Conservation (phyloP, 1,140 invertebrate genomes). For the Tribolium castaneum region DNA sequence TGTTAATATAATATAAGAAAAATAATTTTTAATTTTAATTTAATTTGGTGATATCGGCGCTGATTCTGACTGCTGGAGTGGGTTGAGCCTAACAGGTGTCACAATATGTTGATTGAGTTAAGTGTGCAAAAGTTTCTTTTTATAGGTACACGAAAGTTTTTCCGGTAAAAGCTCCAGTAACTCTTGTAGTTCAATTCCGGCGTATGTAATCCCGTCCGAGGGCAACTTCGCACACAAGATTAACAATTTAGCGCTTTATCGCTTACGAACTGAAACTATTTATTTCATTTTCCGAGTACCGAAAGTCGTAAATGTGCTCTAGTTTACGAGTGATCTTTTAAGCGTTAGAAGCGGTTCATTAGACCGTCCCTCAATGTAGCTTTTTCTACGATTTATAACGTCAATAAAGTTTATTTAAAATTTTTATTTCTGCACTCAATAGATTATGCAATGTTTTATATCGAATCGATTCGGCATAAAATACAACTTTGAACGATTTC, state of each 20-base stretch:
- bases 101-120: no score
- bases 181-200: not conserved
- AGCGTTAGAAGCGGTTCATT: constrained; percentile 3
- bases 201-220: constrained; percentile 11
- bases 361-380: not conserved
- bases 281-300: constrained; percentile 24
- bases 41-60: no score
- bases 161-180: not conserved
- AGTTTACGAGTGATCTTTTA: constrained; percentile 13
- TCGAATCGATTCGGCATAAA: constrained; percentile 5
- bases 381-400: not conserved
- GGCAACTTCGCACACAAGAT: constrained; percentile 1
- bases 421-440: no score
- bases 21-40: no score
- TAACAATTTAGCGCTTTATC: constrained; percentile 26
- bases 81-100: no score
- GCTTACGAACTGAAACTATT: constrained; percentile 27
- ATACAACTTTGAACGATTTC: constrained; percentile 11
- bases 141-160: not conserved
- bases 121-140: not conserved
- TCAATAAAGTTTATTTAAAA: not conserved
- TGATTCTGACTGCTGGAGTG: no score
- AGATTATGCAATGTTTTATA: constrained; percentile 24
- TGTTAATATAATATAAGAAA: no score
- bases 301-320: constrained; percentile 3